A percentile compares a stretch with the other conserved stretches of the same genome.
phyloP scores from a whole-genome alignment of 2,888 invertebrate species.

The Buathra laborator region DNA sequence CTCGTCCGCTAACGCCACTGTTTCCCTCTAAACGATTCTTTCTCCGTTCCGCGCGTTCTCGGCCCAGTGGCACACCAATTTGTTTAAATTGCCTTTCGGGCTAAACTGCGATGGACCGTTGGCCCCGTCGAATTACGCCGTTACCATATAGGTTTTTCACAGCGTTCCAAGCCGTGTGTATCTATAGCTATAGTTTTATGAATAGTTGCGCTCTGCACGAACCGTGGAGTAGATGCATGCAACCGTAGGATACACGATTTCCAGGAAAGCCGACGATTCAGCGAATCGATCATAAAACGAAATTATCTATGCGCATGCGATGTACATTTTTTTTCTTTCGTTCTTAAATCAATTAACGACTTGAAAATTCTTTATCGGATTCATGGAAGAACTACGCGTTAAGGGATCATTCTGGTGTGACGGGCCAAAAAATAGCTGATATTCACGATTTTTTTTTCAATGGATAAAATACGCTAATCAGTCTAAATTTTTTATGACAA shows the following conservation, averaged over 20 bases:
- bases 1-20: slow-evolving; percentile 25
- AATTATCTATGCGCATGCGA: slow-evolving; percentile 30
- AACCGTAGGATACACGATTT: slow-evolving; percentile 61
- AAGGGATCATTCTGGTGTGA: too few species aligned
- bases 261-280: slow-evolving; percentile 29
- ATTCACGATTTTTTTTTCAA: too few species aligned
- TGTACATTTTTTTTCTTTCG: not conserved
- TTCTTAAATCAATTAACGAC: slow-evolving; percentile 50
- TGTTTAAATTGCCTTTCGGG: slow-evolving; percentile 80
- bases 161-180: slow-evolving; percentile 58
- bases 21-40: slow-evolving; percentile 52
- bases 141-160: slow-evolving; percentile 73
- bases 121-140: slow-evolving; percentile 75
- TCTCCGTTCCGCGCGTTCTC: slow-evolving; percentile 60
- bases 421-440: too few species aligned
- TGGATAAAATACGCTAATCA: too few species aligned
- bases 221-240: slow-evolving; percentile 51
- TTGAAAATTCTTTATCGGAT: not conserved
- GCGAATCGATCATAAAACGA: slow-evolving; percentile 43
- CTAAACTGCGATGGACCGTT: slow-evolving; percentile 76
- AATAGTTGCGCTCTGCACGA: not conserved
- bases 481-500: too few species aligned
- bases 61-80: slow-evolving; percentile 73
- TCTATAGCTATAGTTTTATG: not conserved
- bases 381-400: too few species aligned